Evolutionary conservation across 2,797 vertebrate species (phyloP), one percentile per base, ranked within the genome.

Genomic region (Huso huso): DNA sequence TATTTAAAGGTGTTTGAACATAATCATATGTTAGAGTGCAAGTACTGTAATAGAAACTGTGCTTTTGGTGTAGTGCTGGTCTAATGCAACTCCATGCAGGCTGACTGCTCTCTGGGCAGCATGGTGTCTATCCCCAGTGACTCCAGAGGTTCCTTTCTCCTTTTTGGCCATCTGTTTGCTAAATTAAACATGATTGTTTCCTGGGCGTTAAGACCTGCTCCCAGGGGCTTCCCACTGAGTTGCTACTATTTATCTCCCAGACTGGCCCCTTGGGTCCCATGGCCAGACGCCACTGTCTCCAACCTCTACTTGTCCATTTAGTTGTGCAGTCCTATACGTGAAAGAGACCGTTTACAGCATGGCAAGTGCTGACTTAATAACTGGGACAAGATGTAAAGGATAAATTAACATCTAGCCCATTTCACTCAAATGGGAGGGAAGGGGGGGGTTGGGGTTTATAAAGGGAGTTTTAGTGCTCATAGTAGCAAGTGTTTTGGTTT

Each of bases 141-240:
- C 75, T 78, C 74, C 2, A 37, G 23, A 37, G 23, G 23, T 37
- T 37, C 23, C 23, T 37, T 37, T 37, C 23, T 37, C 23, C 23
- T 77, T 81, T 81, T 37, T 4, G 77, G 77, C 88, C 86, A 88
- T 88, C 88, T 89, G 87, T 78, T 87, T 80, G 79, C 83, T 89
- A 89, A 89, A 89, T 89, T 88, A 89, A 91, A 89, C 86, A 87
- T 91, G 83, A 86, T 87, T 83, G 87, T 89, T 87, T 90, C 84
- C 84, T 86, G 78, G 84, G 82, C 76, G 73, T 88, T 88, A 86
- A 86, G 86, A 88, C 85, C 78, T 78, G 78, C 83, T 87, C 87
- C 73, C 79, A 60, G 65, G 70, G 75, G 72, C 71, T 69, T 78
- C 64, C 76, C 78, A 77, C 82, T 80, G 77, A 85, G 81, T 81